Evolutionary conservation across 64 coral and sea anemone genomes (phyloP).

Genomic region (Actinia tenebrosa): DNA sequence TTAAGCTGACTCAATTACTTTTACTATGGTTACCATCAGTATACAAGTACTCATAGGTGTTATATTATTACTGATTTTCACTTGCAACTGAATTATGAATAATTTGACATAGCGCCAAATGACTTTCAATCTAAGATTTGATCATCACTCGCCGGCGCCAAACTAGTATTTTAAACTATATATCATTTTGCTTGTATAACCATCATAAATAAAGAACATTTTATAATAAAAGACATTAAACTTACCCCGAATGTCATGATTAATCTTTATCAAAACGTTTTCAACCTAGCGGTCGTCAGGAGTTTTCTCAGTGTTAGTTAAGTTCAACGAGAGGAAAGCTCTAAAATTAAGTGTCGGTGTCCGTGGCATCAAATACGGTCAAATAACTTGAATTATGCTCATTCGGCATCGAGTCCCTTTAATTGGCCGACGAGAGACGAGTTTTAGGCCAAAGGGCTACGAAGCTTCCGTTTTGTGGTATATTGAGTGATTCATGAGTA

Average conservation of each 20-base stretch:
- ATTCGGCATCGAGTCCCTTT: not conserved
- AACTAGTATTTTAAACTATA: too few species aligned
- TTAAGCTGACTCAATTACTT: too few species aligned
- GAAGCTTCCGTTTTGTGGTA: not conserved
- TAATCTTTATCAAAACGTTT: not conserved
- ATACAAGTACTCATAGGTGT: too few species aligned
- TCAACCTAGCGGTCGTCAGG: not conserved
- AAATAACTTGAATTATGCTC: not conserved
- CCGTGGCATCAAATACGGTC: not conserved
- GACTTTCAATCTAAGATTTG: not conserved
- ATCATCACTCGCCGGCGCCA: too few species aligned
- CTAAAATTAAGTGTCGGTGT: not conserved
- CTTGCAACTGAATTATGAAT: too few species aligned
- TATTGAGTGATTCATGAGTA: not conserved
- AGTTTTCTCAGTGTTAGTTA: not conserved
- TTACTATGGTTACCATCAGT: too few species aligned
- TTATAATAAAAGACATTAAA: not conserved
- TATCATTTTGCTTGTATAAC: too few species aligned
- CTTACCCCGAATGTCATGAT: conserved; percentile 4
- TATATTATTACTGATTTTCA: too few species aligned
- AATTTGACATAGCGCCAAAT: too few species aligned
- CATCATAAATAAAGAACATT: too few species aligned
- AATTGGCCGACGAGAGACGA: conserved; percentile 6
- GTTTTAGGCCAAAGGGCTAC: not conserved
- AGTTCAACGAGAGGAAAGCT: not conserved